phyloP scores from a whole-genome alignment of 2,113 vertebrate genomes.

The Trichechus manatus region DNA sequence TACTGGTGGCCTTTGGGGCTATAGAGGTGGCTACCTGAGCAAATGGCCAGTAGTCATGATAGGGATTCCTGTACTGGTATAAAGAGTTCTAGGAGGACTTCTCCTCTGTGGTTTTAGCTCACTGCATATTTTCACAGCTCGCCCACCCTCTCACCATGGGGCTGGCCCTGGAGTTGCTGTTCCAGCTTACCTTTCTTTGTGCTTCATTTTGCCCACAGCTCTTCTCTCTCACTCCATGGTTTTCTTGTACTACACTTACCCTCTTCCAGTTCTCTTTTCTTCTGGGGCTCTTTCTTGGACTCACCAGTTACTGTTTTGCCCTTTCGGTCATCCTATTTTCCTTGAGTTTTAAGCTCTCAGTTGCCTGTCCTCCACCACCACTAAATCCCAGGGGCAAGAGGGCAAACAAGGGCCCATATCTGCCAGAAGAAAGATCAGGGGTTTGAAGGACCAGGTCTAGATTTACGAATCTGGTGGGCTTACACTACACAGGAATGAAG shows the following conservation, averaged over 20 bases:
- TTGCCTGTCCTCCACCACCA: neutral
- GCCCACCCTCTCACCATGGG: too few relatives aligned
- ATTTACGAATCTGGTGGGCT: accelerated
- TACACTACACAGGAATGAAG: neutral
- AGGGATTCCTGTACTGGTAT: neutral
- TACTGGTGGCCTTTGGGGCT: neutral
- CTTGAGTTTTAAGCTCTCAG: neutral
- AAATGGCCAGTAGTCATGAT: neutral
- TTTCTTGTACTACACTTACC: neutral
- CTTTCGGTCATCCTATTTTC: neutral
- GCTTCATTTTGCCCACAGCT: neutral
- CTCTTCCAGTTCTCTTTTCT: neutral
- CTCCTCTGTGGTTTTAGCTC: neutral
- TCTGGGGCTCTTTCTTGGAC: neutral
- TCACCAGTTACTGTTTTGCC: neutral
- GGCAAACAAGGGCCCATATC: neutral
- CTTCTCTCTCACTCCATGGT: too few relatives aligned
- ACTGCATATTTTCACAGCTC: neutral
- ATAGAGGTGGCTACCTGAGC: neutral
- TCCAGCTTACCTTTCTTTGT: neutral
- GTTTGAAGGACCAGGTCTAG: neutral
- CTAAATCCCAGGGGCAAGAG: neutral
- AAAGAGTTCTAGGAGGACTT: neutral
- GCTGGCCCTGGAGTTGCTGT: neutral
- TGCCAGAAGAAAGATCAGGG: neutral